Evolutionary conservation across 2,113 vertebrate species (phyloP).

Genomic region (Megaceryle maxima): DNA sequence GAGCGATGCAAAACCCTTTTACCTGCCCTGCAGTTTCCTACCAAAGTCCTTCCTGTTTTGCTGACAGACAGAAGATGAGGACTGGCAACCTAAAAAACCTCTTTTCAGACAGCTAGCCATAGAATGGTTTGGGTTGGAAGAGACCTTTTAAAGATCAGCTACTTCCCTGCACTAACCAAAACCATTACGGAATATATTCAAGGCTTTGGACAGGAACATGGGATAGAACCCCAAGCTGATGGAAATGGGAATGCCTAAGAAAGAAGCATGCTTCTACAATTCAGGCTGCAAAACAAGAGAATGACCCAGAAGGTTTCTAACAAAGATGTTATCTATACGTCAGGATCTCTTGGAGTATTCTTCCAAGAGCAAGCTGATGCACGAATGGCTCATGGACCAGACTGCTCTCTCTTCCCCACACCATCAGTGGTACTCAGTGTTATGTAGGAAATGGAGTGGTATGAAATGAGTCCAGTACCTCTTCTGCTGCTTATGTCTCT

Average conservation of each 20-base stretch:
- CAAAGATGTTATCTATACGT: too few relatives aligned
- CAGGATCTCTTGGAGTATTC: background rate
- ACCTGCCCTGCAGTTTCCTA: background rate
- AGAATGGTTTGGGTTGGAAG: background rate
- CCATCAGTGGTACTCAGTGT: too few relatives aligned
- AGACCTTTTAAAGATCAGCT: background rate
- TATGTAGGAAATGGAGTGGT: background rate
- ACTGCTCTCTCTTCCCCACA: accelerated
- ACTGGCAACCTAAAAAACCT: background rate
- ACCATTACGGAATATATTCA: background rate
- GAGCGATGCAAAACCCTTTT: background rate
- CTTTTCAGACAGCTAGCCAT: background rate
- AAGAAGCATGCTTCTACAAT: background rate
- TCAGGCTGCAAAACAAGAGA: background rate
- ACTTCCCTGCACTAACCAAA: background rate
- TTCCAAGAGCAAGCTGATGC: background rate
- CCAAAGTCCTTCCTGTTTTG: background rate
- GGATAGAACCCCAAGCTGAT: background rate
- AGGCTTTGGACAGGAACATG: background rate
- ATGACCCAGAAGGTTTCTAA: background rate
- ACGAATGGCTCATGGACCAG: background rate
- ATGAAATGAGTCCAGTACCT: background rate
- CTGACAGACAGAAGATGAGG: background rate
- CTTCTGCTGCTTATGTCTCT: background rate
- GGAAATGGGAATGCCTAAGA: background rate